Evolutionary conservation across 2,888 invertebrate genomes (phyloP), one percentile per base, ranked within the genome.

Genomic region (Xanthia icteritia): DNA sequence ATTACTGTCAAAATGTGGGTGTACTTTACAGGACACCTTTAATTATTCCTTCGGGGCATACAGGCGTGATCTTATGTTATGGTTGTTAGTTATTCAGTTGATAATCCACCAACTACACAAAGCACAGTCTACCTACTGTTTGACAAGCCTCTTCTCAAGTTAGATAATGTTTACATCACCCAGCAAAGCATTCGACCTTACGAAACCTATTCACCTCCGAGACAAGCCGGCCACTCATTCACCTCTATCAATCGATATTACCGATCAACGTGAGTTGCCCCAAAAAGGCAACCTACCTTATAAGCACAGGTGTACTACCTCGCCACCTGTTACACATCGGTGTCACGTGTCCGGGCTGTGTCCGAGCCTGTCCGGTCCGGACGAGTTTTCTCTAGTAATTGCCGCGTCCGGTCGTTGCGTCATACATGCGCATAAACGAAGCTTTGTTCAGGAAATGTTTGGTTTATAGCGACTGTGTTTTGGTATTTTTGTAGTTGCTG

Each of bases 301-400:
- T 39, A 71, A 67, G 60, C 39, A 42, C 71, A 83, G 31, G 73
- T 84, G 83, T 64, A 20, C 65, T 36, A 83, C 70, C 65, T 60
- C n/a, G 17, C 71, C 80, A 74, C 80, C 81, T 70, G 81, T 39
- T 67, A 67, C 86, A 72, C 82, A 78, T 78, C n/a, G 69, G 68
- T 73, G 74, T 74, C 80, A 70, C 68, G 73, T 77, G 86, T 68
- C 76, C 79, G 72, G 76, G 42, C 48, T 73, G 75, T 75, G 85
- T 82, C 79, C 80, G 86, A 78, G 36, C 72, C 64, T 27, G 77
- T 68, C 70, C 68, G 69, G 72, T 73, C 74, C 76, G 23, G 78
- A 73, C 89, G 80, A 77, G 89, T 89, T 92, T 91, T 91, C 91
- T 89, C 91, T 89, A 73, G 86, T 90, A 89, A 91, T 91, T 86